A percentile compares a stretch with the other conserved stretches of the same genome.
phyloP scores from a whole-genome alignment of 2,113 vertebrate species.

The Dryoscopus gambensis region DNA sequence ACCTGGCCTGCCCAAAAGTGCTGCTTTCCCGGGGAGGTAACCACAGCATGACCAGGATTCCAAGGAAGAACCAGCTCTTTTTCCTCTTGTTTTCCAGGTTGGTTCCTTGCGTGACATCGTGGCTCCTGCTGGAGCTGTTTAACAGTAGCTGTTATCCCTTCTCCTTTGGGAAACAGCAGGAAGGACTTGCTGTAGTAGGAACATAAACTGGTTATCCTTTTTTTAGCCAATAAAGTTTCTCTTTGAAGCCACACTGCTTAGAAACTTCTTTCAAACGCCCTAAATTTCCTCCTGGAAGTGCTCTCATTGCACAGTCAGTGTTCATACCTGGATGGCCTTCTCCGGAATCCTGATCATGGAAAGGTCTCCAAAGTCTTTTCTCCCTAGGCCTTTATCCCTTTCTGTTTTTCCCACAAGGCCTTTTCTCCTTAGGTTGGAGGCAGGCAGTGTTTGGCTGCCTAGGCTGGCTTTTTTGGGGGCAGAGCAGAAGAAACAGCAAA shows the following conservation, averaged over 20 bases:
- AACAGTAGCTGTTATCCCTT: background rate
- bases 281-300: background rate
- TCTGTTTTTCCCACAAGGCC: background rate
- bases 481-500: background rate
- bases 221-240: background rate
- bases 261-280: background rate
- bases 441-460: background rate
- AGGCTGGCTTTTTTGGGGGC: background rate
- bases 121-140: constrained; percentile 40
- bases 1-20: background rate
- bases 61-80: background rate
- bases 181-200: background rate
- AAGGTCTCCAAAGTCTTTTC: rapidly evolving
- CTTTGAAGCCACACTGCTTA: background rate
- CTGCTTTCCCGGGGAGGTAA: background rate
- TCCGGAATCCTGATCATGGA: background rate
- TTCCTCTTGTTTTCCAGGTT: constrained; percentile 62
- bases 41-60: background rate
- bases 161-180: background rate
- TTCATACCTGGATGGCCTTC: background rate
- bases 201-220: background rate
- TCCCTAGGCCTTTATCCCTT: background rate
- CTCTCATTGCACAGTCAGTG: background rate
- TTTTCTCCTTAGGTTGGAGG: background rate
- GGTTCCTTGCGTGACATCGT: constrained; percentile 60